These are phyloP conservation scores for Cochlearius cochlearius DNA, from an alignment of 2,113 vertebrate genomes.

Conservation along the genomic window DNA sequence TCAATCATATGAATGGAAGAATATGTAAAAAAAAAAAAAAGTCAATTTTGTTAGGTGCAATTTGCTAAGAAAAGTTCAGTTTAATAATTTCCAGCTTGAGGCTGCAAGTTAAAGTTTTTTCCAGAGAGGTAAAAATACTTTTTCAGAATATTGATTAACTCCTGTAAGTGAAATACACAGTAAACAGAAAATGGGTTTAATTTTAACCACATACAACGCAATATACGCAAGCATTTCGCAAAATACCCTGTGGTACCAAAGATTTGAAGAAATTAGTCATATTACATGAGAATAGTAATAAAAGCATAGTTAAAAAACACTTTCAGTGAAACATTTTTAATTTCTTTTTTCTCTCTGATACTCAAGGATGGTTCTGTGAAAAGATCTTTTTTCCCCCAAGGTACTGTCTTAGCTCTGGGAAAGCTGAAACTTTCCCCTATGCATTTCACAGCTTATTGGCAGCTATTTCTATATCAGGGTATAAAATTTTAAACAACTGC, in stretches of 20 bases:
- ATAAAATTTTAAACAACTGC: constrained; percentile 15
- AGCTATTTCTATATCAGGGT: background rate
- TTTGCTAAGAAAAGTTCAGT: background rate
- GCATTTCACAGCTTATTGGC: background rate
- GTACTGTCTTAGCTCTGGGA: background rate
- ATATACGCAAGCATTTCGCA: background rate
- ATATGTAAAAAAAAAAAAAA: background rate
- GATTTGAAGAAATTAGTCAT: background rate
- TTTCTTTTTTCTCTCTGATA: background rate
- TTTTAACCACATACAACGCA: background rate
- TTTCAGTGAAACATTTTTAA: background rate
- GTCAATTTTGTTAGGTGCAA: background rate
- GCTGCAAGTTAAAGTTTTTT: background rate
- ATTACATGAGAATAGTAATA: background rate
- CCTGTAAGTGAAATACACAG: background rate
- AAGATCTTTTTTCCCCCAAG: background rate
- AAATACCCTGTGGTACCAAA: background rate
- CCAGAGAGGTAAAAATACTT: background rate
- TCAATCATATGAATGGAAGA: background rate
- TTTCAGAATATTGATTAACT: background rate
- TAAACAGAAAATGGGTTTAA: background rate
- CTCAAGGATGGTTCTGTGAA: background rate
- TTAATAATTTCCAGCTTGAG: background rate
- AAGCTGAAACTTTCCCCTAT: background rate
- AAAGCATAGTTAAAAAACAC: background rate